These are phyloP conservation scores for Tinea pellionella DNA, from an alignment of 2,888 invertebrate genomes.

Conservation along the genomic window DNA sequence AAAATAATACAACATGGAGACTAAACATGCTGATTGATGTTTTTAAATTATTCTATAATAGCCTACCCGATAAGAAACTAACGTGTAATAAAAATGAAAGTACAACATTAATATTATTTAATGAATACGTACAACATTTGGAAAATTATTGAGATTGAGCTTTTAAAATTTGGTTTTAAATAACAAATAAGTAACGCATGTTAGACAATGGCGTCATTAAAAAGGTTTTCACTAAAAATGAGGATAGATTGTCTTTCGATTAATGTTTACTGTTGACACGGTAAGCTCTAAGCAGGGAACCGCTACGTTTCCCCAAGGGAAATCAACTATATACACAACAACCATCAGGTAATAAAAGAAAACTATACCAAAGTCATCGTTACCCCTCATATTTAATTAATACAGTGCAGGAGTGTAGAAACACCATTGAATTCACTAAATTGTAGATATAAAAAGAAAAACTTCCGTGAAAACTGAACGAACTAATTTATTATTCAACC, in stretches of 20 bases:
- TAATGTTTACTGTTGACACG: neutral
- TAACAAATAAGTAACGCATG: neutral
- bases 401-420: neutral
- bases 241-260: neutral
- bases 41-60: neutral
- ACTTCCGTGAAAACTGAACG: no score
- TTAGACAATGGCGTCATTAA: neutral
- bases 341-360: neutral
- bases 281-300: slow-evolving; percentile 3
- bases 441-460: no score
- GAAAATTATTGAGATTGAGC: neutral
- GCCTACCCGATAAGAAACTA: neutral
- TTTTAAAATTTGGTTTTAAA: neutral
- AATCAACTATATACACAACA: slow-evolving; percentile 1
- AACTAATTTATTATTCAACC: no score
- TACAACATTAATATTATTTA: neutral
- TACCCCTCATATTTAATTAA: neutral
- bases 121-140: neutral
- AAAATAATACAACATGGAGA: neutral
- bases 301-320: neutral
- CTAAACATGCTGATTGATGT: neutral
- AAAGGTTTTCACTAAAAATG: neutral
- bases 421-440: no score
- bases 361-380: neutral
- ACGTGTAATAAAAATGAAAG: neutral